Conservation (phyloP, 2,888 invertebrate genomes). For the Oxytorus armatus region DNA sequence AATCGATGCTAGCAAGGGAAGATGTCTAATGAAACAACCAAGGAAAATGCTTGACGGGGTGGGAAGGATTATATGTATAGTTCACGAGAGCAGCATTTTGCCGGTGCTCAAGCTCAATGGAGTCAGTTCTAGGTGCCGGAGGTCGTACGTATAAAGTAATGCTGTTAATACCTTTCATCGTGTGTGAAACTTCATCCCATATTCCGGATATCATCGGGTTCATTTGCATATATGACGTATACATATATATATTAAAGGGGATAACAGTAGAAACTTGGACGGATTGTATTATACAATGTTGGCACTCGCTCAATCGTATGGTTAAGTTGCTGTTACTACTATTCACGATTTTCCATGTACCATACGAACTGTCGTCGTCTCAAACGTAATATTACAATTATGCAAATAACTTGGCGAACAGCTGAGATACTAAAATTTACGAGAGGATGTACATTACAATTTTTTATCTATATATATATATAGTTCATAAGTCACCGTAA, state of each 20-base stretch:
- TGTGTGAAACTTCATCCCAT: slow-evolving; percentile 54
- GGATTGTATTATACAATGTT: slow-evolving; percentile 66
- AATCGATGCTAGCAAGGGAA: slow-evolving; percentile 40
- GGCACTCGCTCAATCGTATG: slow-evolving; percentile 61
- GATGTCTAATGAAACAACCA: slow-evolving; percentile 19
- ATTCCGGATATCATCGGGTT: slow-evolving; percentile 51
- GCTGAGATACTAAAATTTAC: slow-evolving; percentile 29
- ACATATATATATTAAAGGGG: slow-evolving; percentile 31
- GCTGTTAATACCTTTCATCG: slow-evolving; percentile 2
- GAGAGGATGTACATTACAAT: slow-evolving; percentile 23
- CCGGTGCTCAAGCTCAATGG: slow-evolving; percentile 32
- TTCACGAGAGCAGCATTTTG: slow-evolving; percentile 43
- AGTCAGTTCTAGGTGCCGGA: slow-evolving; percentile 38
- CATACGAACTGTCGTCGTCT: slow-evolving; percentile 54
- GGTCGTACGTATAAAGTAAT: slow-evolving; percentile 15
- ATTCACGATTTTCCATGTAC: slow-evolving; percentile 21
- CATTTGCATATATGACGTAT: slow-evolving; percentile 59
- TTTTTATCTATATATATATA: no score
- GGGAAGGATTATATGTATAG: slow-evolving; percentile 38
- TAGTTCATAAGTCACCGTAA: slow-evolving; percentile 42
- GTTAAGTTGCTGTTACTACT: slow-evolving; percentile 38
- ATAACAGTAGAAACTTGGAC: slow-evolving; percentile 57
- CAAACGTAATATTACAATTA: slow-evolving; percentile 61
- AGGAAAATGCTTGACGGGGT: slow-evolving; percentile 14
- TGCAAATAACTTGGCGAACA: slow-evolving; percentile 51